Percentiles rank a stretch among this genome's conserved stretches.
Evolutionary conservation across 1,140 invertebrate species (phyloP).

Genomic region (Lepidostoma basale): DNA sequence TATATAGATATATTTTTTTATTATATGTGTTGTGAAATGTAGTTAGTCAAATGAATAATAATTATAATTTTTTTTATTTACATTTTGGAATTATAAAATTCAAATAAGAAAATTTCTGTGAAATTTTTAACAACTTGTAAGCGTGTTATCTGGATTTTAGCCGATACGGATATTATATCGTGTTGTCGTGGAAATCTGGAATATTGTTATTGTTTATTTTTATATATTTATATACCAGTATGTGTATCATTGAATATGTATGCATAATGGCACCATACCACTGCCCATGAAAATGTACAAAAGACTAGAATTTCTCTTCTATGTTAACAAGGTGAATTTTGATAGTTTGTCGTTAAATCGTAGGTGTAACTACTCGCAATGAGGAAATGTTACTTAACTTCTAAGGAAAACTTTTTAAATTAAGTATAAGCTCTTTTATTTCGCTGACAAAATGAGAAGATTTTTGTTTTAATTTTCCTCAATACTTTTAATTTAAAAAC

Average conservation of each 20-base stretch:
- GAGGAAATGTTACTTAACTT: too few species aligned
- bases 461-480: too few species aligned
- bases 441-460: neutral
- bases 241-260: constrained; percentile 14
- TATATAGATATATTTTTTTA: constrained; percentile 39
- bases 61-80: constrained; percentile 15
- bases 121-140: constrained; percentile 32
- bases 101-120: constrained; percentile 35
- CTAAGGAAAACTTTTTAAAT: neutral
- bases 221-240: constrained; percentile 27
- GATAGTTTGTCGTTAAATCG: neutral
- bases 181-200: constrained; percentile 6
- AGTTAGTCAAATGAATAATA: constrained; percentile 22
- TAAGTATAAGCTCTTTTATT: neutral
- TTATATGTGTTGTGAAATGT: constrained; percentile 36
- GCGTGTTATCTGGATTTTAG: constrained; percentile 28
- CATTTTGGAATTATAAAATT: constrained; percentile 11
- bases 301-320: constrained; percentile 9
- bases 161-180: too few species aligned
- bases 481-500: too few species aligned
- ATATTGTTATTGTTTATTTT: constrained; percentile 37
- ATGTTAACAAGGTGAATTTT: constrained; percentile 22
- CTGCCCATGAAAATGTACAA: constrained; percentile 37
- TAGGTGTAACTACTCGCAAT: neutral
- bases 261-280: constrained; percentile 15